Evolutionary conservation across 2,113 vertebrate species (phyloP).

Genomic region (Mus pahari): DNA sequence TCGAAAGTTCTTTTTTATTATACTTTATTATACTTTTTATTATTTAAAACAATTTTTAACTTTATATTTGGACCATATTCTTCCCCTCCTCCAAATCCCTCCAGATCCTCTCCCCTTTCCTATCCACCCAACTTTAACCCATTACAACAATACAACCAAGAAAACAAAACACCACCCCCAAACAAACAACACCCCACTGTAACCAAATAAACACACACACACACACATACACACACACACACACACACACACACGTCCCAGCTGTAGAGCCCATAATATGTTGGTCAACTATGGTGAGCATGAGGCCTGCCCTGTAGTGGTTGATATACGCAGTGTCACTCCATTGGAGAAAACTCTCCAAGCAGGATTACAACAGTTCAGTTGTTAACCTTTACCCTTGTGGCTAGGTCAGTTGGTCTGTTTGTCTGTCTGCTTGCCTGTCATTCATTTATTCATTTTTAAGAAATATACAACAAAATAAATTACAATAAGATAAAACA

Average conservation of each 20-base stretch:
- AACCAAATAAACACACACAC: not conserved
- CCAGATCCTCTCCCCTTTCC: not conserved
- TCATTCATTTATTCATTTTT: not conserved
- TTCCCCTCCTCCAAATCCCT: not conserved
- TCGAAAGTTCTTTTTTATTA: not conserved
- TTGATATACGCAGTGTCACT: no score
- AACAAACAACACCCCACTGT: not conserved
- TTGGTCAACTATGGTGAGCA: no score
- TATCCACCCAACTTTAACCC: not conserved
- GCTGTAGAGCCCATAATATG: no score
- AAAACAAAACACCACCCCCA: not conserved
- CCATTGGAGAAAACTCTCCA: no score
- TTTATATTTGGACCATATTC: not conserved
- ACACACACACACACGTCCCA: not conserved
- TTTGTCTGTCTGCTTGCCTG: no score
- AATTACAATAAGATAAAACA: not conserved
- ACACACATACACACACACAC: not conserved
- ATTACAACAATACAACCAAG: not conserved
- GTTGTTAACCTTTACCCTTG: no score
- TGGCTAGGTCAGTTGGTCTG: no score
- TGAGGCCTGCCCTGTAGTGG: no score
- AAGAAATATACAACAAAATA: not conserved
- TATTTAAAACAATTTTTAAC: not conserved
- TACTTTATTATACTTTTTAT: not conserved
- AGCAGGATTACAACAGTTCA: no score